Evolutionary conservation across 2,888 invertebrate species (phyloP).

Genomic region (Orthosia gracilis): DNA sequence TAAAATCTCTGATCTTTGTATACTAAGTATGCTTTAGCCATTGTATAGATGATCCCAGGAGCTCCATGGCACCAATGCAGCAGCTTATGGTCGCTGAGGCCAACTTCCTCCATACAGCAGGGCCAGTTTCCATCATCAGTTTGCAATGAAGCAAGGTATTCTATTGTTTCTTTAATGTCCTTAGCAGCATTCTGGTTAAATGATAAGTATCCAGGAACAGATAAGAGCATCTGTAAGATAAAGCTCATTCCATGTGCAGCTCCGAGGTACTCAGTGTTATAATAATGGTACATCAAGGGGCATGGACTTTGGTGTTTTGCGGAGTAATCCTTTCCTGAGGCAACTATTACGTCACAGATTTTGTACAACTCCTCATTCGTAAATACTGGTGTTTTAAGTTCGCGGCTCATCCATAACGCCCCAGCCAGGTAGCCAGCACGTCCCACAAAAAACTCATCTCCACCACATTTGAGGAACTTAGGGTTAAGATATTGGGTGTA

Average conservation of each 20-base stretch:
- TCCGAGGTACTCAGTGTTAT: constrained; percentile 94
- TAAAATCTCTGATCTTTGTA: constrained; percentile 95
- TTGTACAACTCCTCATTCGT: constrained; percentile 89
- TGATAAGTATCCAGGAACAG: constrained; percentile 90
- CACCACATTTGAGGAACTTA: constrained; percentile 92
- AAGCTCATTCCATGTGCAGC: constrained; percentile 91
- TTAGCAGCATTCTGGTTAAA: constrained; percentile 88
- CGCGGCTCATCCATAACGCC: constrained; percentile 93
- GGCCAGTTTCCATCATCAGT: constrained; percentile 94
- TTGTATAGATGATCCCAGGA: constrained; percentile 95
- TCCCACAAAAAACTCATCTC: constrained; percentile 97
- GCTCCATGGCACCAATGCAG: constrained; percentile 98
- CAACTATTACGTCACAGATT: constrained; percentile 93
- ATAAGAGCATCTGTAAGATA: constrained; percentile 91
- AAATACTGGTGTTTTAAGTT: constrained; percentile 86
- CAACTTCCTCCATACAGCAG: constrained; percentile 93
- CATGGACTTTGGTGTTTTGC: constrained; percentile 89
- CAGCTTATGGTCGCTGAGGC: constrained; percentile 92
- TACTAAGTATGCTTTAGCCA: constrained; percentile 95
- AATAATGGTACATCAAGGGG: constrained; percentile 95
- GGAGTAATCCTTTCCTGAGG: constrained; percentile 94
- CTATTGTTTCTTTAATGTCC: constrained; percentile 92
- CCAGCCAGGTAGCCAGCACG: constrained; percentile 96
- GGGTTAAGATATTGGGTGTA: constrained; percentile 80
- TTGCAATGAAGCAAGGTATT: constrained; percentile 93